These are phyloP conservation scores for Squalus acanthias DNA, from an alignment of 2,797 vertebrate species.

Conservation along the genomic window DNA sequence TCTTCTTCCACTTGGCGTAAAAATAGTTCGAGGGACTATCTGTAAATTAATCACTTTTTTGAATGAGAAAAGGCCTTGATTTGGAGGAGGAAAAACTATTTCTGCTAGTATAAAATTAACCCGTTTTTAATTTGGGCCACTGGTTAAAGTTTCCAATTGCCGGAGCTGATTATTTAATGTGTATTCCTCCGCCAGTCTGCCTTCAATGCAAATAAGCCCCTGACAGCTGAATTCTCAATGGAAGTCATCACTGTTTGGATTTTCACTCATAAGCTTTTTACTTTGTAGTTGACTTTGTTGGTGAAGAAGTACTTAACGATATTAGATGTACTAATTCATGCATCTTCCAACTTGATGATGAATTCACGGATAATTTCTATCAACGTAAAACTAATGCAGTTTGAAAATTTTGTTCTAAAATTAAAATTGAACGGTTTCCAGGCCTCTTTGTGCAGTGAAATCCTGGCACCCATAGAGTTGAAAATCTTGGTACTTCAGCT, in stretches of 20 bases:
- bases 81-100: not conserved
- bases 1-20: not conserved
- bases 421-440: not conserved
- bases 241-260: not conserved
- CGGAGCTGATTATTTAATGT: not conserved
- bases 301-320: not conserved
- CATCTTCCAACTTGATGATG: not conserved
- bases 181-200: not conserved
- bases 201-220: not conserved
- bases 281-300: not conserved
- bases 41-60: not conserved
- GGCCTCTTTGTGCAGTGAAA: not conserved
- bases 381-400: not conserved
- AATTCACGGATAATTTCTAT: not conserved
- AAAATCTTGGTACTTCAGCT: not conserved
- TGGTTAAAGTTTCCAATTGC: not conserved
- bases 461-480: not conserved
- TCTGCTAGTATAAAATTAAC: not conserved
- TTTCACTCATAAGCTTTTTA: not conserved
- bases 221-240: not conserved
- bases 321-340: not conserved
- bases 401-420: not conserved
- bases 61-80: not conserved
- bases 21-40: not conserved
- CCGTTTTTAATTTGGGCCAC: not conserved